Conservation (phyloP, 2,797 vertebrate species). For the Gila robusta region DNA sequence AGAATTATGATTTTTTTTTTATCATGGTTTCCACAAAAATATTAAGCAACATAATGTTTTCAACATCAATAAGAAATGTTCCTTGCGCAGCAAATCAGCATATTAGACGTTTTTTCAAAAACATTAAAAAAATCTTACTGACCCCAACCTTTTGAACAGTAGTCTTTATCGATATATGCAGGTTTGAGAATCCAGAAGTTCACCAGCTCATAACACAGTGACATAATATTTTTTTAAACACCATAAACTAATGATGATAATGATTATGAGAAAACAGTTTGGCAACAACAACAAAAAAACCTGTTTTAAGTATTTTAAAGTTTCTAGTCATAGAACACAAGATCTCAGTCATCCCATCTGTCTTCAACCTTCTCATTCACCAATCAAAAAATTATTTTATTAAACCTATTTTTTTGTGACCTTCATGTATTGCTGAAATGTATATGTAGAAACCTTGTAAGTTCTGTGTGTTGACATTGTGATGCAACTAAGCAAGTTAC, state of each 20-base stretch:
- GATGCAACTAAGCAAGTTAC: conserved; percentile 24
- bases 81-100: not conserved
- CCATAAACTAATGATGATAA: not conserved
- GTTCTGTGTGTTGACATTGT: conserved; percentile 37
- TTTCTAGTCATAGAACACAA: conserved; percentile 8
- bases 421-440: conserved; percentile 29
- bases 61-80: not conserved
- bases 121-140: not conserved
- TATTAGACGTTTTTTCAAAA: not conserved
- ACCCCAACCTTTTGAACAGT: not conserved
- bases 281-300: not conserved
- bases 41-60: not conserved
- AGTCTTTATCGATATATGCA: not conserved
- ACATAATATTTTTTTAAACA: not conserved
- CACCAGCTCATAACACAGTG: conserved; percentile 4
- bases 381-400: not conserved
- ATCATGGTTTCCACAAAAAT: not conserved
- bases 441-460: conserved; percentile 24
- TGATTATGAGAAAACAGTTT: not conserved
- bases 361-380: not conserved
- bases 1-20: not conserved
- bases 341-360: not conserved
- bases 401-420: conserved; percentile 17
- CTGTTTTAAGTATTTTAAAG: not conserved
- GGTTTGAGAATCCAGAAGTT: not conserved